Percentiles rank a stretch among this genome's conserved stretches.
Conservation (phyloP, 2,113 vertebrate genomes). For the Malurus alboscapulatus region DNA sequence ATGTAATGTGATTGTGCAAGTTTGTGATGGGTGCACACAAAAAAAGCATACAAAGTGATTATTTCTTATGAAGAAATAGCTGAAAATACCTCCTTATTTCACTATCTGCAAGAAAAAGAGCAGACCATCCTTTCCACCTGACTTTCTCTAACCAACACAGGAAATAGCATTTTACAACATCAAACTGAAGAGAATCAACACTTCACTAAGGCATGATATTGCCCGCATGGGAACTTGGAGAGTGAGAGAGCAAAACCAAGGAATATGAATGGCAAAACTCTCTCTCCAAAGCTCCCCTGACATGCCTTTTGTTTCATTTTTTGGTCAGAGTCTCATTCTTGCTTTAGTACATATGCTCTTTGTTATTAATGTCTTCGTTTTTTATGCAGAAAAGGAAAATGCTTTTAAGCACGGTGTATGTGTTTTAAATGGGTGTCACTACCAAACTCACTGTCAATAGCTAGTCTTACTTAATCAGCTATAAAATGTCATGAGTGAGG, state of each 20-base stretch:
- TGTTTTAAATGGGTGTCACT: neutral
- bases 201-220: neutral
- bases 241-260: neutral
- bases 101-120: neutral
- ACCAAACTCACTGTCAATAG: neutral
- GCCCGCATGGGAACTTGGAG: neutral
- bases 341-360: neutral
- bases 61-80: neutral
- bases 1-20: neutral
- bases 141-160: neutral
- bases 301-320: neutral
- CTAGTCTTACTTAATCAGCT: constrained; percentile 4
- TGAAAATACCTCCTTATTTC: neutral
- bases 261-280: neutral
- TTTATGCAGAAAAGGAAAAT: neutral
- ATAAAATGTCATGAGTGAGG: neutral
- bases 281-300: neutral
- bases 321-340: neutral
- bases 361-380: constrained; percentile 7
- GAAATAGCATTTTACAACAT: neutral
- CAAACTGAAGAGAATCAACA: neutral
- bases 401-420: neutral
- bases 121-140: neutral
- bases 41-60: neutral
- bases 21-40: neutral